These are phyloP conservation scores for Tipula unca DNA, from an alignment of 2,888 invertebrate species.

Conservation along the genomic window DNA sequence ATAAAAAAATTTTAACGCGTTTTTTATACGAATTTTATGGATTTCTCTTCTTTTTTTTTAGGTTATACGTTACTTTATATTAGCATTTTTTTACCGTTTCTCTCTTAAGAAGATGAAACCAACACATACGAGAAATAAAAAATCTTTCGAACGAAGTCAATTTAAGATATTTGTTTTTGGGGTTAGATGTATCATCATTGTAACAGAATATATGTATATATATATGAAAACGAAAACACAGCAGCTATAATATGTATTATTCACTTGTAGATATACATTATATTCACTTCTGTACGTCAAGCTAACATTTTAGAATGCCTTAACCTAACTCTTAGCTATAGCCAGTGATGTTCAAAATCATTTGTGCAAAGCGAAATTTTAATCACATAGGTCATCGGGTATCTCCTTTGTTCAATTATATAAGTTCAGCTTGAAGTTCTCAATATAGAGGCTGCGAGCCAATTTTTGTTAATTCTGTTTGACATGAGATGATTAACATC, in stretches of 20 bases:
- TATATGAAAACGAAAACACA: neutral
- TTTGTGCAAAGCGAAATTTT: no score
- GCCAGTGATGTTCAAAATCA: no score
- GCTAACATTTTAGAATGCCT: no score
- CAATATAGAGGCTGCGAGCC: no score
- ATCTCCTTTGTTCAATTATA: no score
- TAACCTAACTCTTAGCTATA: no score
- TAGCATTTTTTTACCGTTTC: constrained; percentile 2
- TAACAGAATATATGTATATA: neutral
- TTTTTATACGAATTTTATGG: constrained; percentile 14
- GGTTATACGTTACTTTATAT: neutral
- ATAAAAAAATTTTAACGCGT: constrained; percentile 14
- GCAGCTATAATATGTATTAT: neutral
- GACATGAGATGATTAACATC: no score
- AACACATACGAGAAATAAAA: neutral
- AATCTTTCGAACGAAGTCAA: neutral
- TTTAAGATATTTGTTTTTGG: constrained; percentile 14
- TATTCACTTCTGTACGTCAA: no score
- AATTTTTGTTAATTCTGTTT: no score
- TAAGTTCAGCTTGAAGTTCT: no score
- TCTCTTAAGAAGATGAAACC: neutral
- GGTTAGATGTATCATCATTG: neutral
- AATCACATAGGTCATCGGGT: no score
- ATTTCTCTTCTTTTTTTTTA: neutral
- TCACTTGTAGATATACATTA: neutral